Conservation (phyloP, 2,797 vertebrate genomes). For the Labroides dimidiatus region DNA sequence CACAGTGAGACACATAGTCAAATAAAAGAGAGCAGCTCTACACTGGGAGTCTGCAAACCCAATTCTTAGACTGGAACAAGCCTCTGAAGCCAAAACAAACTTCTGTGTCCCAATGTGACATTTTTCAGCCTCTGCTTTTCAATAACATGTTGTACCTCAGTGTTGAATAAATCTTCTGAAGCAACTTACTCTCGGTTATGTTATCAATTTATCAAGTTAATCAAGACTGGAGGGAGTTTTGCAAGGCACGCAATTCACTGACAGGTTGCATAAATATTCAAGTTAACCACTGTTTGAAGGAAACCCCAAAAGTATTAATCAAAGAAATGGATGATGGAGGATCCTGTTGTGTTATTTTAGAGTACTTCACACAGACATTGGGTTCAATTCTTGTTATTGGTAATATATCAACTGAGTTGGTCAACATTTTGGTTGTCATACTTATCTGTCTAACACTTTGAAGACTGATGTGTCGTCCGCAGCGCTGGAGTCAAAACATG, state of each 20-base stretch:
- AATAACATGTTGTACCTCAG: slow-evolving; percentile 80
- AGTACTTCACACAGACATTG: slow-evolving; percentile 27
- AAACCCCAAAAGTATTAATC: slow-evolving; percentile 58
- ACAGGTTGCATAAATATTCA: slow-evolving; percentile 54
- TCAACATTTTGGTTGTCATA: slow-evolving; percentile 13
- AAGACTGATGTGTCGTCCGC: slow-evolving; percentile 24
- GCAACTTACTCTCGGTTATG: slow-evolving; percentile 54
- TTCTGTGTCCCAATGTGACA: slow-evolving; percentile 72
- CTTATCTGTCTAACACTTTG: slow-evolving; percentile 20
- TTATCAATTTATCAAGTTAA: slow-evolving; percentile 78
- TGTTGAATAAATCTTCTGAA: slow-evolving; percentile 71
- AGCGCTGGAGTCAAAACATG: slow-evolving; percentile 18
- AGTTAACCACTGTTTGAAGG: slow-evolving; percentile 57
- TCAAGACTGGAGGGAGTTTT: slow-evolving; percentile 50
- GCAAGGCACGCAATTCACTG: slow-evolving; percentile 40
- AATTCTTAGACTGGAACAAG: slow-evolving; percentile 78
- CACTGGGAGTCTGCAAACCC: slow-evolving; percentile 85
- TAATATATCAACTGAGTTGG: slow-evolving; percentile 13
- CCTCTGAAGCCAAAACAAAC: slow-evolving; percentile 85
- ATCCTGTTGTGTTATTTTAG: slow-evolving; percentile 39
- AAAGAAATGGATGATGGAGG: slow-evolving; percentile 48
- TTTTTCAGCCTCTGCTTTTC: slow-evolving; percentile 80
- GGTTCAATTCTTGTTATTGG: slow-evolving; percentile 27
- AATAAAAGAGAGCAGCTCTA: slow-evolving; percentile 88
- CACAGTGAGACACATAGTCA: slow-evolving; percentile 90